A percentile compares a stretch with the other conserved stretches of the same genome.
Conservation (phyloP, 2,888 invertebrate species). For the Eupithecia pulchellata region DNA sequence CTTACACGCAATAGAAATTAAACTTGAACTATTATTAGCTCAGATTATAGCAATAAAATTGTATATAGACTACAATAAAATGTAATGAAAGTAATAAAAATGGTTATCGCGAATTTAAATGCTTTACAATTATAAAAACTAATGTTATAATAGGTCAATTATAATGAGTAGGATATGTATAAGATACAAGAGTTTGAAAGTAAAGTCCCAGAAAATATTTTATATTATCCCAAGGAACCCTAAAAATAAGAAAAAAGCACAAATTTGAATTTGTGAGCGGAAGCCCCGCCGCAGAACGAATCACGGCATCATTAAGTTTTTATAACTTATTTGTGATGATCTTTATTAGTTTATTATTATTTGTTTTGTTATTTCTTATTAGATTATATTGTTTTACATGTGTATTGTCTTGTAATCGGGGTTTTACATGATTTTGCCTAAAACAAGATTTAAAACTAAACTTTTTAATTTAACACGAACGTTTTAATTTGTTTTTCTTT, state of each 20-base stretch:
- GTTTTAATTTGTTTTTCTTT: not conserved
- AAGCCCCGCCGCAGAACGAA: constrained; percentile 79
- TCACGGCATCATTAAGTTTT: constrained; percentile 72
- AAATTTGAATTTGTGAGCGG: constrained; percentile 79
- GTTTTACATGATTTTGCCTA: not conserved
- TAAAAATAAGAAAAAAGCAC: constrained; percentile 44
- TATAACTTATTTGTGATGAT: constrained; percentile 55
- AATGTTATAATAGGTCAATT: no score
- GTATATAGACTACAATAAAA: not conserved
- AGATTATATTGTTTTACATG: constrained; percentile 34
- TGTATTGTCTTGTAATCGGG: not conserved
- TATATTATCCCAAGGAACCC: constrained; percentile 30
- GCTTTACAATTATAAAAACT: no score
- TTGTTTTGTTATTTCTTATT: constrained; percentile 41
- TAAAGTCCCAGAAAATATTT: not conserved
- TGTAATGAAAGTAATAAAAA: not conserved
- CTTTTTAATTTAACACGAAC: not conserved
- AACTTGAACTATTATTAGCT: not conserved
- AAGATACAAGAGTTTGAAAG: not conserved
- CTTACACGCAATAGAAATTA: not conserved
- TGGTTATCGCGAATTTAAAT: no score
- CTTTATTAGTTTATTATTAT: constrained; percentile 46
- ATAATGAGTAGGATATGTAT: no score
- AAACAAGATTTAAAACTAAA: not conserved
- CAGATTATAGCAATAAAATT: not conserved